These are phyloP conservation scores for Protaetia brevitarsis DNA, from an alignment of 1,140 invertebrate genomes.

Conservation along the genomic window DNA sequence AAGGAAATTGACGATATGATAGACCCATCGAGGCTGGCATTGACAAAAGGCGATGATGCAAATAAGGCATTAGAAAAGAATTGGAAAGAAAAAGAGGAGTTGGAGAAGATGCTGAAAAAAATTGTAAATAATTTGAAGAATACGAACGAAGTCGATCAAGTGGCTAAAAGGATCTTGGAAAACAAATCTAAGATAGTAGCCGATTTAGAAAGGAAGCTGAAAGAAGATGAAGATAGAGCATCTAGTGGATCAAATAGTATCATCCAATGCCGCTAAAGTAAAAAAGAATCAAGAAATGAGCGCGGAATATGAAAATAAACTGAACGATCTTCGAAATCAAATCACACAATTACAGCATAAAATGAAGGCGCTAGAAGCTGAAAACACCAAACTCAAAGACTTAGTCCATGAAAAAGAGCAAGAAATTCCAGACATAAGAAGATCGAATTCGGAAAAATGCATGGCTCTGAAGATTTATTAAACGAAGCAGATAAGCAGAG, in stretches of 20 bases:
- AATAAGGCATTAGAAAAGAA: not conserved
- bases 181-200: not conserved
- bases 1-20: not conserved
- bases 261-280: too few species aligned
- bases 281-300: too few species aligned
- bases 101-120: too few species aligned
- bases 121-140: not conserved
- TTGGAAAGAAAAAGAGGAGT: constrained; percentile 4
- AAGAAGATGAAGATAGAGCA: not conserved
- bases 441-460: not conserved
- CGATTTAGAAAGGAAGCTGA: not conserved
- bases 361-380: not conserved
- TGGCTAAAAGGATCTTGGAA: not conserved
- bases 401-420: not conserved
- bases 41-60: not conserved
- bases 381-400: too few species aligned
- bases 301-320: too few species aligned
- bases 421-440: not conserved
- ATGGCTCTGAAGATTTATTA: not conserved
- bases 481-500: too few species aligned
- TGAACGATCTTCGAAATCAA: not conserved
- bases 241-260: not conserved
- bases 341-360: not conserved
- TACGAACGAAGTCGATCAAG: not conserved
- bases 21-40: not conserved